Percentiles rank a stretch among this genome's conserved stretches.
These are phyloP conservation scores for Melanophora roralis DNA, from an alignment of 2,888 invertebrate species.

Conservation along the genomic window DNA sequence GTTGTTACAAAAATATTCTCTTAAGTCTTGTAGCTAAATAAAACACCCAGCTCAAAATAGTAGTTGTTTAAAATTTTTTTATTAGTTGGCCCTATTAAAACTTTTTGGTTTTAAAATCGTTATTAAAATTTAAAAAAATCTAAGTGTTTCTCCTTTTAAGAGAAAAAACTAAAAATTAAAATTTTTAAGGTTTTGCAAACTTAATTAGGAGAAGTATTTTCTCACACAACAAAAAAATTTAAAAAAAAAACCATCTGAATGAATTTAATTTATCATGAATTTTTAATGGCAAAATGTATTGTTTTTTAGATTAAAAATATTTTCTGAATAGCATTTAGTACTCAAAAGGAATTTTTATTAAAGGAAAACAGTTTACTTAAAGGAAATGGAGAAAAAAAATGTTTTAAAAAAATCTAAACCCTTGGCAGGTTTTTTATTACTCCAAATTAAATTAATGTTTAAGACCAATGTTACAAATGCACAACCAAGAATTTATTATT, in stretches of 20 bases:
- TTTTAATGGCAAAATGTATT: slow-evolving; percentile 4
- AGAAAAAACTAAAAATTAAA: neutral
- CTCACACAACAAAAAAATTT: too few species aligned
- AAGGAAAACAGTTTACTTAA: slow-evolving; percentile 24
- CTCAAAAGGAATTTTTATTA: slow-evolving; percentile 4
- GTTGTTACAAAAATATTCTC: neutral
- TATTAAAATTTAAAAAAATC: slow-evolving; percentile 69
- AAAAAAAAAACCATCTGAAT: neutral
- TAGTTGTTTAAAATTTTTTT: neutral
- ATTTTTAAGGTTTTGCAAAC: too few species aligned
- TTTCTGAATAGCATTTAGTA: neutral
- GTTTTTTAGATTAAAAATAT: slow-evolving; percentile 19
- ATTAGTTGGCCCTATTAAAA: neutral
- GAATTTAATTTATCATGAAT: slow-evolving; percentile 23
- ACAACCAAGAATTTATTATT: slow-evolving; percentile 56
- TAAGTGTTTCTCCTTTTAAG: too few species aligned
- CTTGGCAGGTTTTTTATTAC: slow-evolving; percentile 66
- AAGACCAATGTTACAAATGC: neutral
- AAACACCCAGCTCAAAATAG: slow-evolving; percentile 73
- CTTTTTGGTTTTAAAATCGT: slow-evolving; percentile 36
- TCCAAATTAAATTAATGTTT: neutral
- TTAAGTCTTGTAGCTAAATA: slow-evolving; percentile 22
- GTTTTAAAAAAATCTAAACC: slow-evolving; percentile 57
- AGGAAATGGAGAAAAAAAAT: slow-evolving; percentile 32
- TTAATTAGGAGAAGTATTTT: neutral